phyloP scores from a whole-genome alignment of 2,888 invertebrate species.

The Stegophylla sp. region DNA sequence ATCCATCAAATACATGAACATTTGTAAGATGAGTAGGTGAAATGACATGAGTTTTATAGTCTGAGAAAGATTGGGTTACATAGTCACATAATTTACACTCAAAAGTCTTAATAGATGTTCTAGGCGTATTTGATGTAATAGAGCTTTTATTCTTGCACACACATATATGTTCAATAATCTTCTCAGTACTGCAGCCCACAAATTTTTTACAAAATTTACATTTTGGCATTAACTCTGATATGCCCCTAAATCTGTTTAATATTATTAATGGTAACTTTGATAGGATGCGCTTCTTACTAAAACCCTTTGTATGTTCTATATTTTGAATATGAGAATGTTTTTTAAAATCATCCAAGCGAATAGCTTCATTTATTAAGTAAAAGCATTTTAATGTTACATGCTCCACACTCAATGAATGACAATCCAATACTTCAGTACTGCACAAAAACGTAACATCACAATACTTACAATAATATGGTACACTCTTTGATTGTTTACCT shows the following conservation, averaged over 20 bases:
- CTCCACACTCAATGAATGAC: background rate
- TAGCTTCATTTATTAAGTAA: background rate
- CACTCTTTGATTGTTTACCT: background rate
- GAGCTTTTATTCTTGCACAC: background rate
- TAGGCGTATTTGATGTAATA: background rate
- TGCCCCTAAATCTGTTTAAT: constrained; percentile 4
- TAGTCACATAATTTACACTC: background rate
- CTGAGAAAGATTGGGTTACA: background rate
- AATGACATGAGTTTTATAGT: background rate
- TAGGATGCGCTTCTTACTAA: background rate
- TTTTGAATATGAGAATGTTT: background rate
- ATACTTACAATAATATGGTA: constrained; percentile 4
- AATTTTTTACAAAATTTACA: background rate
- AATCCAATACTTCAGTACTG: constrained; percentile 1
- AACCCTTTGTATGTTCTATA: background rate
- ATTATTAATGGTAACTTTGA: constrained; percentile 30
- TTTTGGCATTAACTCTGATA: background rate
- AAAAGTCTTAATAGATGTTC: background rate
- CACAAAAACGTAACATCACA: constrained; percentile 6
- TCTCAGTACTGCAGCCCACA: background rate
- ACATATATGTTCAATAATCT: background rate
- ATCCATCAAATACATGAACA: background rate
- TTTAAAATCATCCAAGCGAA: background rate
- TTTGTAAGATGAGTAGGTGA: background rate
- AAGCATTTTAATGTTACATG: constrained; percentile 27